A percentile compares a stretch with the other conserved stretches of the same genome.
Conservation (phyloP, 2,888 invertebrate species). For the Masnerella sp. region DNA sequence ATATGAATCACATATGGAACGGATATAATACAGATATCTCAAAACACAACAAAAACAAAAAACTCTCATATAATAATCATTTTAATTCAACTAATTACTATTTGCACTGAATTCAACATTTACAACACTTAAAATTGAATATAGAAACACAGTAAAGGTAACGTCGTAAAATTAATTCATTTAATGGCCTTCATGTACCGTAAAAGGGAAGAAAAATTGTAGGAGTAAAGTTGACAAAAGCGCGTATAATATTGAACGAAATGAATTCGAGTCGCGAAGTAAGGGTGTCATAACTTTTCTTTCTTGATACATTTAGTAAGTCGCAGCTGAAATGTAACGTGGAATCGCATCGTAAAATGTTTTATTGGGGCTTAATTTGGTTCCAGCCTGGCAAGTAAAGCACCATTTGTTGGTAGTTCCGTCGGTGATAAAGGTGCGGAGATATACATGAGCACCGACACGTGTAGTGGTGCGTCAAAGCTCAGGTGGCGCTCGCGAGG, state of each 20-base stretch:
- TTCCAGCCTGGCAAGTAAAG: conserved; percentile 17
- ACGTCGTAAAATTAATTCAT: too few species aligned
- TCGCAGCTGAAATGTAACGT: conserved; percentile 18
- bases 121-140: too few species aligned
- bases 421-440: conserved; percentile 4
- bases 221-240: too few species aligned
- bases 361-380: conserved; percentile 35
- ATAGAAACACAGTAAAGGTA: too few species aligned
- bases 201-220: too few species aligned
- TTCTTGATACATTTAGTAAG: conserved; percentile 12
- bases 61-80: too few species aligned
- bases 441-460: neutral
- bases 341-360: conserved; percentile 17
- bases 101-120: too few species aligned
- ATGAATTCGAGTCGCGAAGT: neutral
- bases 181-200: too few species aligned
- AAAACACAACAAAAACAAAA: too few species aligned
- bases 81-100: too few species aligned
- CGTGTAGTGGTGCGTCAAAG: conserved; percentile 14
- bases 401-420: conserved; percentile 22
- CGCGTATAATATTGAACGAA: neutral
- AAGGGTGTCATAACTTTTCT: conserved; percentile 19
- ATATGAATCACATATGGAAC: too few species aligned
- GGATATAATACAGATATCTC: too few species aligned
- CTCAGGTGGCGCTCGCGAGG: conserved; percentile 12